These are phyloP conservation scores for Agrochola circellaris DNA, from an alignment of 2,888 invertebrate species.

Conservation along the genomic window DNA sequence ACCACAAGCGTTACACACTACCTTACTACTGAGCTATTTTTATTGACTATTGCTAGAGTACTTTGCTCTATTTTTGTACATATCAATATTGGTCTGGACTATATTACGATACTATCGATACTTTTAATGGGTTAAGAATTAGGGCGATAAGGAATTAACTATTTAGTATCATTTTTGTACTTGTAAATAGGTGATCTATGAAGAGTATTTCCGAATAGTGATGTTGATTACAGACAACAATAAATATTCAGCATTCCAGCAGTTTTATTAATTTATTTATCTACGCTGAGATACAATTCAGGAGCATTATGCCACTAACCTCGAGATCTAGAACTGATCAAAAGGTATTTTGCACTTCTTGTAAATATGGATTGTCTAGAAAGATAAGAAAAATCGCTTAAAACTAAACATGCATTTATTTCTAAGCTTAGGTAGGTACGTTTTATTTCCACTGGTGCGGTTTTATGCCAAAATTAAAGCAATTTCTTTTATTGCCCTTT, in stretches of 20 bases:
- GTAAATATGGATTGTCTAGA: slow-evolving; percentile 30
- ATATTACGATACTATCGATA: slow-evolving; percentile 10
- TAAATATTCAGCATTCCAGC: not conserved
- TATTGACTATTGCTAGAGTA: slow-evolving; percentile 38
- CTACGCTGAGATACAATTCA: not conserved
- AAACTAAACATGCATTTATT: not conserved
- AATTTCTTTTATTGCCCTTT: not conserved
- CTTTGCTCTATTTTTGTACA: slow-evolving; percentile 38
- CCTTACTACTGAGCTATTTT: slow-evolving; percentile 52
- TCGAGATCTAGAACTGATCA: slow-evolving; percentile 18
- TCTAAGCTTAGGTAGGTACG: not conserved
- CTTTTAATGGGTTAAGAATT: slow-evolving; percentile 30
- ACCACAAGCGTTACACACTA: slow-evolving; percentile 26
- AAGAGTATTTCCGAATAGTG: not conserved
- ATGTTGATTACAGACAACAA: not conserved
- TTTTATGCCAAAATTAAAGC: not conserved
- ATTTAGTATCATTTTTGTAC: not conserved
- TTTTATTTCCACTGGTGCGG: not conserved
- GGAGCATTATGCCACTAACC: slow-evolving; percentile 21
- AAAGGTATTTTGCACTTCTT: slow-evolving; percentile 35
- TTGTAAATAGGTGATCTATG: not conserved
- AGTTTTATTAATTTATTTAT: not conserved
- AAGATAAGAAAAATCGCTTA: slow-evolving; percentile 18
- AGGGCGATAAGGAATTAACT: not conserved
- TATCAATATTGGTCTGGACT: slow-evolving; percentile 21